Conservation (phyloP, 2,113 vertebrate genomes). For the Prunella fulvescens region DNA sequence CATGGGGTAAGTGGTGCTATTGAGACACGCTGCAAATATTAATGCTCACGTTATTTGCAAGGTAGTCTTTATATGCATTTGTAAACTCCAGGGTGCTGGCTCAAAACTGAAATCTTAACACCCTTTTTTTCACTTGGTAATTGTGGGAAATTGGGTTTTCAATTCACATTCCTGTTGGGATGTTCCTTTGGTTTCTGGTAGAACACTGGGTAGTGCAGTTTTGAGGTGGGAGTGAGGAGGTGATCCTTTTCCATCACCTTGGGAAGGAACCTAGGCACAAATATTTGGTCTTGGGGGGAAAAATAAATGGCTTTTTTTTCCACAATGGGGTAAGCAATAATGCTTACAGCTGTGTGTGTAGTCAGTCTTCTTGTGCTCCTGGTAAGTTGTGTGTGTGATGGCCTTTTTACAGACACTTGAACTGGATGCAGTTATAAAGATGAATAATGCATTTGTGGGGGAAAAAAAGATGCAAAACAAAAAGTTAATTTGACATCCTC, state of each 20-base stretch:
- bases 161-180: not conserved
- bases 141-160: not conserved
- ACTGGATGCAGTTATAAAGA: not conserved
- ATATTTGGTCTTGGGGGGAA: not conserved
- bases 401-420: not conserved
- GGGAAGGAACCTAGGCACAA: not conserved
- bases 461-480: not conserved
- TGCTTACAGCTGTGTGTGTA: not conserved
- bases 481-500: not conserved
- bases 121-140: not conserved
- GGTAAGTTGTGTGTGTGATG: not conserved
- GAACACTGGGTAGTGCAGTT: not conserved
- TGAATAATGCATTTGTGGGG: not conserved
- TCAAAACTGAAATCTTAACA: not conserved
- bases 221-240: not conserved
- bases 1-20: rapidly evolving
- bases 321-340: not conserved
- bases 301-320: not conserved
- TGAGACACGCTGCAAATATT: not conserved
- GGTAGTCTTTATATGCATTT: not conserved
- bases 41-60: not conserved
- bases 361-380: not conserved
- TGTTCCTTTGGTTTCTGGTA: not conserved
- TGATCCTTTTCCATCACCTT: not conserved
- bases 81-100: not conserved